phyloP scores from a whole-genome alignment of 2,888 invertebrate genomes.

The Tipula vernalis region DNA sequence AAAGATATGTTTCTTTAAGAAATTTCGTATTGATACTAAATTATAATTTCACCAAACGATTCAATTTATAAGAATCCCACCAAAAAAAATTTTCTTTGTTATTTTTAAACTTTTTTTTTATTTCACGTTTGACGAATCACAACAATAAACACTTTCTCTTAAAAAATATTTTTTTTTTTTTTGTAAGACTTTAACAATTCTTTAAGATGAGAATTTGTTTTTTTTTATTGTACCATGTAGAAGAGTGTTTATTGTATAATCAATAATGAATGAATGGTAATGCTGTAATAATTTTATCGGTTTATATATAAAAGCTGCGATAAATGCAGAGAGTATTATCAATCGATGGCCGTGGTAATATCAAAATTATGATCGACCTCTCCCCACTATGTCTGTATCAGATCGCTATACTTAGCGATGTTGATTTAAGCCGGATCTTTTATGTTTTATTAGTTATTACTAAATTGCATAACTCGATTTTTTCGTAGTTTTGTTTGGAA shows the following conservation, averaged over 20 bases:
- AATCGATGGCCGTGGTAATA: neutral
- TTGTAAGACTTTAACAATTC: neutral
- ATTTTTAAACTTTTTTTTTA: neutral
- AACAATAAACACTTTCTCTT: constrained; percentile 8
- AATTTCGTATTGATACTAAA: constrained; percentile 13
- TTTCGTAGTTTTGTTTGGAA: neutral
- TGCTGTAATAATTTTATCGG: neutral
- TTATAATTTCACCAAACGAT: constrained; percentile 14
- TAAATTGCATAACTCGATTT: neutral
- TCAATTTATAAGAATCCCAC: constrained; percentile 16
- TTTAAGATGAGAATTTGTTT: neutral
- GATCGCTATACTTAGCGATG: neutral
- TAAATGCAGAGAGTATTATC: neutral
- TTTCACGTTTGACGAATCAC: constrained; percentile 6
- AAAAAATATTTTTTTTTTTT: neutral
- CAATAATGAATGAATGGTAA: neutral
- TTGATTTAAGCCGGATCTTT: neutral
- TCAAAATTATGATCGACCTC: neutral
- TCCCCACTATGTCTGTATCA: neutral
- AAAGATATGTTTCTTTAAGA: neutral
- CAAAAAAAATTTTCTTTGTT: constrained; percentile 10
- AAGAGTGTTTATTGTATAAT: neutral
- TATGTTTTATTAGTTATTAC: neutral
- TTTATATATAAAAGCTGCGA: neutral
- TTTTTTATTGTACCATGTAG: neutral